Percentiles rank a stretch among this genome's conserved stretches.
These are phyloP conservation scores for Phthorimaea operculella DNA, from an alignment of 1,140 invertebrate species.

Conservation along the genomic window DNA sequence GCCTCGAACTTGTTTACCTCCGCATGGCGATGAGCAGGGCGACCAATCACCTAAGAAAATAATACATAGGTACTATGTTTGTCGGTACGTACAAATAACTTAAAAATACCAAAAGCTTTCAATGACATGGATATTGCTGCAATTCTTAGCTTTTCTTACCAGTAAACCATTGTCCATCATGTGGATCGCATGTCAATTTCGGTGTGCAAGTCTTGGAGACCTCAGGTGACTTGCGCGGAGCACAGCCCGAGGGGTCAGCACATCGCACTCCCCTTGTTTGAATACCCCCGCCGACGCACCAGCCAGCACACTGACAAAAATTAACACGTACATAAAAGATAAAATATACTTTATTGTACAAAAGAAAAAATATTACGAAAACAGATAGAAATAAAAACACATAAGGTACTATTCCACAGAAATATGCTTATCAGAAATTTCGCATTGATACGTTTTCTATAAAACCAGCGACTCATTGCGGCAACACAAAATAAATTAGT, in stretches of 20 bases:
- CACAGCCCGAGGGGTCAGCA: constrained; percentile 68
- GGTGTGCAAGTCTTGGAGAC: constrained; percentile 67
- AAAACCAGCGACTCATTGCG: no score
- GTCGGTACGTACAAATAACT: no score
- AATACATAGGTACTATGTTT: no score
- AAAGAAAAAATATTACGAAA: neutral
- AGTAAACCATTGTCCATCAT: constrained; percentile 72
- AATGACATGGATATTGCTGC: no score
- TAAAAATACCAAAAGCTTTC: no score
- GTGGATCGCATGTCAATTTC: constrained; percentile 61
- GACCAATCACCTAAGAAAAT: constrained; percentile 52
- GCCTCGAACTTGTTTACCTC: constrained; percentile 45
- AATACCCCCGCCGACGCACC: constrained; percentile 72
- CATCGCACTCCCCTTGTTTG: constrained; percentile 74
- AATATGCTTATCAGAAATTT: no score
- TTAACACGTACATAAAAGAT: no score
- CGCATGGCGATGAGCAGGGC: constrained; percentile 38
- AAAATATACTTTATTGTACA: no score
- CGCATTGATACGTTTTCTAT: no score
- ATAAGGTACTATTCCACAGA: no score
- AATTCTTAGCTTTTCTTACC: constrained; percentile 24
- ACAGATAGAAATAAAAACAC: no score
- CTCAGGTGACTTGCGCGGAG: constrained; percentile 56
- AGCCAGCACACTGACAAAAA: constrained; percentile 63
- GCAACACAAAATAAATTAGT: no score